Percentiles rank a stretch among this genome's conserved stretches.
Conservation (phyloP, 64 coral and sea anemone genomes). For the Hydrozoanthus tunicans region DNA sequence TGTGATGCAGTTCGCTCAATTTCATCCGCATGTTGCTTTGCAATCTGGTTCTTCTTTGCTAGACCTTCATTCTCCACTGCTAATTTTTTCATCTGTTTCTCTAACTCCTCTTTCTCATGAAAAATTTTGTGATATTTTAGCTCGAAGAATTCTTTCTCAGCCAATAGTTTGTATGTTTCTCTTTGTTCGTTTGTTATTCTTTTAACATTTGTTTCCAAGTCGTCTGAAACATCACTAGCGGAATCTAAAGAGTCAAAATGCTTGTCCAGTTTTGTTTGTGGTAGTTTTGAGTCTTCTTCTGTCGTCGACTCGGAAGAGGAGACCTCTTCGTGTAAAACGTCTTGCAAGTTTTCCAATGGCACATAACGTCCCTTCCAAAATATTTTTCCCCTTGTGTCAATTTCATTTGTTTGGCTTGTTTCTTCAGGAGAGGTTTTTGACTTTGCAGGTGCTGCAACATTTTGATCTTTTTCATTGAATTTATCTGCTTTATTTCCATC, state of each 20-base stretch:
- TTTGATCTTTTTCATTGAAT: neutral
- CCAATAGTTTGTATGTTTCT: constrained; percentile 15
- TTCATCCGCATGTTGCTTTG: neutral
- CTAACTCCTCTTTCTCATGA: constrained; percentile 38
- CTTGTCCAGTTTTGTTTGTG: neutral
- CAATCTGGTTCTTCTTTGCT: constrained; percentile 15
- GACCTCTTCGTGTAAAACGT: constrained; percentile 1
- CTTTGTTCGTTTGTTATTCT: neutral
- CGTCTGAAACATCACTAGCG: constrained; percentile 10
- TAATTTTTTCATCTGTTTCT: neutral
- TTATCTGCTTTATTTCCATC: neutral
- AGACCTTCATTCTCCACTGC: constrained; percentile 25
- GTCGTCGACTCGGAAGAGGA: neutral
- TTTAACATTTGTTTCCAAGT: neutral
- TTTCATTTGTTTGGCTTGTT: neutral
- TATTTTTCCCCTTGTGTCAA: constrained; percentile 5
- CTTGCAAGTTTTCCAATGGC: neutral
- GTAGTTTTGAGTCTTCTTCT: neutral
- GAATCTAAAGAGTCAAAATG: constrained; percentile 1
- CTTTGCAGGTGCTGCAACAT: neutral
- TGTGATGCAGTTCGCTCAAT: neutral
- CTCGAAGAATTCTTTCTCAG: constrained; percentile 41
- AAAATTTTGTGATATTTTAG: constrained; percentile 19
- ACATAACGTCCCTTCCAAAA: constrained; percentile 21
- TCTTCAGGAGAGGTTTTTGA: neutral